Percentiles rank a stretch among this genome's conserved stretches.
Evolutionary conservation across 2,888 invertebrate genomes (phyloP).

Genomic region (Agonopterix subpropinquella): DNA sequence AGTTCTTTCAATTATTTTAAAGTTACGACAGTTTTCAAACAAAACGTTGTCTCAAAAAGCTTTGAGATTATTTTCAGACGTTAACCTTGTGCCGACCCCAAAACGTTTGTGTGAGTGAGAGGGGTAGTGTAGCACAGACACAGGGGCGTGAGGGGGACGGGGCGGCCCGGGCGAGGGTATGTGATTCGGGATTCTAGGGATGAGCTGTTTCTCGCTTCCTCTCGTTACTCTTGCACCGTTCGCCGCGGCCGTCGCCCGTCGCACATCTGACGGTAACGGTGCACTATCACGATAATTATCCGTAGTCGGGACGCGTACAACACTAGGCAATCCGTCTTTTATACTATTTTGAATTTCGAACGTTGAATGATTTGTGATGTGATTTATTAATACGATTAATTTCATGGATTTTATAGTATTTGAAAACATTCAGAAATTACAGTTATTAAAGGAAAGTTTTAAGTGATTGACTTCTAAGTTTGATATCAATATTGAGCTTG

Average conservation of each 20-base stretch:
- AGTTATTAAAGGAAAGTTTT: no score
- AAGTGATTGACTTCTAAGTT: no score
- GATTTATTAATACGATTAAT: no score
- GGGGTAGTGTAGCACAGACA: conserved; percentile 55
- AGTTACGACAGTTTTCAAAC: not conserved
- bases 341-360: conserved; percentile 4
- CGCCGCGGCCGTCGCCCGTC: conserved; percentile 64
- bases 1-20: no score
- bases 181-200: conserved; percentile 75
- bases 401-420: no score
- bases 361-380: not conserved
- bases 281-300: not conserved
- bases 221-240: conserved; percentile 69
- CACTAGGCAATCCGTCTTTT: conserved; percentile 15
- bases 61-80: conserved; percentile 44
- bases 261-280: conserved; percentile 9
- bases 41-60: conserved; percentile 25
- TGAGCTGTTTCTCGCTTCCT: conserved; percentile 73
- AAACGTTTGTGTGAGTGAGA: conserved; percentile 60
- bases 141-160: conserved; percentile 50
- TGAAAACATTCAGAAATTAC: no score
- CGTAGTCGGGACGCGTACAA: conserved; percentile 24
- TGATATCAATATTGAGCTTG: no score
- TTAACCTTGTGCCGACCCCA: conserved; percentile 54
- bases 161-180: conserved; percentile 67